phyloP scores from a whole-genome alignment of 2,113 vertebrate species.

The Tenebrosternarchus preto region DNA sequence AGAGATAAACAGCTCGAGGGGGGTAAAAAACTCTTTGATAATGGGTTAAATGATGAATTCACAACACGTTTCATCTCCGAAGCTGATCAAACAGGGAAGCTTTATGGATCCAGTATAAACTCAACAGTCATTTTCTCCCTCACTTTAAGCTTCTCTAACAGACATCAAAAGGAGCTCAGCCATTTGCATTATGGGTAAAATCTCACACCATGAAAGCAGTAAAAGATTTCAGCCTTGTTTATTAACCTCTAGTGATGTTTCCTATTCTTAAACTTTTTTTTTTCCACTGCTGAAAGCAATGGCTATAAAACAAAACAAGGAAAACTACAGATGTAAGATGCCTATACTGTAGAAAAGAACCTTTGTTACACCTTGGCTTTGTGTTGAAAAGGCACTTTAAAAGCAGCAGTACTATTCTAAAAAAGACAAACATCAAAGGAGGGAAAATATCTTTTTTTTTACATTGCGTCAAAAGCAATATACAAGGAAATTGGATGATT shows the following conservation, averaged over 20 bases:
- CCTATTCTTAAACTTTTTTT: neutral
- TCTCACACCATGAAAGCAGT: slow-evolving; percentile 71
- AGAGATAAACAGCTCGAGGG: slow-evolving; percentile 57
- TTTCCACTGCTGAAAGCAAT: neutral
- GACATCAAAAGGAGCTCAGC: slow-evolving; percentile 76
- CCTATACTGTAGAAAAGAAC: no score
- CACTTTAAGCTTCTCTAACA: slow-evolving; percentile 63
- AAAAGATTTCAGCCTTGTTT: slow-evolving; percentile 48
- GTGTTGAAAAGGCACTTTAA: slow-evolving; percentile 16
- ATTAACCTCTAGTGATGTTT: slow-evolving; percentile 33
- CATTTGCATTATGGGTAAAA: slow-evolving; percentile 75
- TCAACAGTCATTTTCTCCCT: slow-evolving; percentile 55
- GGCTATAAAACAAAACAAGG: slow-evolving; percentile 37
- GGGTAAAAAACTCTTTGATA: slow-evolving; percentile 60
- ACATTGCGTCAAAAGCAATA: slow-evolving; percentile 36
- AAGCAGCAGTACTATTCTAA: slow-evolving; percentile 28
- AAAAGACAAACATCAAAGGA: slow-evolving; percentile 15
- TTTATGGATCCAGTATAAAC: slow-evolving; percentile 67
- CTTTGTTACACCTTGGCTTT: slow-evolving; percentile 14
- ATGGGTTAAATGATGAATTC: slow-evolving; percentile 71
- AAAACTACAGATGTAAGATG: no score
- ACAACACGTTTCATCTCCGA: slow-evolving; percentile 71
- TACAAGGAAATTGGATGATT: slow-evolving; percentile 9
- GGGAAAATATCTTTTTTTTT: slow-evolving; percentile 17
- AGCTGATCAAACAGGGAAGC: slow-evolving; percentile 68